Evolutionary conservation across 2,113 vertebrate species (phyloP).

Genomic region (Hylia prasina): DNA sequence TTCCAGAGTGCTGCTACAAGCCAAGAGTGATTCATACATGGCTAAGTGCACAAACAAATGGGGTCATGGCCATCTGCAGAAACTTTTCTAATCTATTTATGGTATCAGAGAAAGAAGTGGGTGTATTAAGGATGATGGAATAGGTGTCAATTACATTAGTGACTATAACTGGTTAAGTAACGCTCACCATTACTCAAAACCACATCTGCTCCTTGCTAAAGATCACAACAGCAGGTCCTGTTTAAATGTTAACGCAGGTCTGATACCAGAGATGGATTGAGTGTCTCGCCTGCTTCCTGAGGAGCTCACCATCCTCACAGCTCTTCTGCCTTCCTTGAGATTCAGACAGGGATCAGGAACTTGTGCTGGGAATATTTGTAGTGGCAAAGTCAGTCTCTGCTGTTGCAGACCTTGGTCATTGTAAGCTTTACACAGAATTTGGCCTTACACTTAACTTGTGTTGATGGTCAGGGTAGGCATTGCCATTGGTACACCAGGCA

Average conservation of each 20-base stretch:
- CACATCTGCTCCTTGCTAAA: neutral
- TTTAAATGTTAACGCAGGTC: neutral
- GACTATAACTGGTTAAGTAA: slow-evolving; percentile 47
- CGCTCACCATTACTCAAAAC: slow-evolving; percentile 32
- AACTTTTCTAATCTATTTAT: slow-evolving; percentile 71
- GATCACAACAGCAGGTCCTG: neutral
- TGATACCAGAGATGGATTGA: neutral
- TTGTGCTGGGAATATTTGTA: neutral
- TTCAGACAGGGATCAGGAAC: neutral
- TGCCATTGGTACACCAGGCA: neutral
- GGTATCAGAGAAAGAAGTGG: slow-evolving; percentile 63
- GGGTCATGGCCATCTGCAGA: slow-evolving; percentile 71
- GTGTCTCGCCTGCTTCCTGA: neutral
- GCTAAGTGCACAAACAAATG: slow-evolving; percentile 62
- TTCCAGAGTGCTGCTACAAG: slow-evolving; percentile 66
- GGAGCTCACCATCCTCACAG: neutral
- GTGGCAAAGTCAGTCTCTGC: neutral
- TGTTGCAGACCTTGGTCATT: neutral
- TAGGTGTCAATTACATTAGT: slow-evolving; percentile 54
- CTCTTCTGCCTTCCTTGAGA: neutral
- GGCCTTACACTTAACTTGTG: neutral
- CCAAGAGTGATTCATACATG: slow-evolving; percentile 72
- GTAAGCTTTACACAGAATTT: neutral
- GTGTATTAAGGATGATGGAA: slow-evolving; percentile 60
- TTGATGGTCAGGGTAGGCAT: neutral